Percentiles rank a stretch among this genome's conserved stretches.
phyloP scores from a whole-genome alignment of 2,797 vertebrate species.

The Poecilia wingei region DNA sequence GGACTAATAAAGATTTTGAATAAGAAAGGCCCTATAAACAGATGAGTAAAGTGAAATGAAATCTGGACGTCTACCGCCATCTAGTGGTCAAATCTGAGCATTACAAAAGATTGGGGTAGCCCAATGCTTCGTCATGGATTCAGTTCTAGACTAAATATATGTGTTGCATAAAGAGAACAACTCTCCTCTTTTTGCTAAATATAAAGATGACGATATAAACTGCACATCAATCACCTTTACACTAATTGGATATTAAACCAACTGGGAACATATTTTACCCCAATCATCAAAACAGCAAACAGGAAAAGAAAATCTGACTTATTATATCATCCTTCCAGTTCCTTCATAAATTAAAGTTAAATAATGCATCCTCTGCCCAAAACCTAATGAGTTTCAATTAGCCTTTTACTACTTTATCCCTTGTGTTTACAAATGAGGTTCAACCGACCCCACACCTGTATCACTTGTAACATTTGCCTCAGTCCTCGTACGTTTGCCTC shows the following conservation, averaged over 20 bases:
- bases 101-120: background rate
- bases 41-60: background rate
- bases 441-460: too few relatives aligned
- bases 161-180: background rate
- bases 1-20: background rate
- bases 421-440: too few relatives aligned
- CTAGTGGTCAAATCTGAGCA: constrained; percentile 20
- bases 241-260: background rate
- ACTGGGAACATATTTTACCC: background rate
- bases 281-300: background rate
- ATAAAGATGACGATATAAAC: background rate
- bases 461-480: too few relatives aligned
- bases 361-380: background rate
- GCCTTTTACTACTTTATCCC: background rate
- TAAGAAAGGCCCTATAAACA: background rate
- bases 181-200: background rate
- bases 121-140: background rate
- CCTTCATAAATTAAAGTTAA: background rate
- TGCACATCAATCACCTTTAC: background rate
- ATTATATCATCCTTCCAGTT: background rate
- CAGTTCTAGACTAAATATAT: constrained; percentile 1
- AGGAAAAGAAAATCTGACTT: background rate
- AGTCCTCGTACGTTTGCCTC: too few relatives aligned
- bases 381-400: background rate
- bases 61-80: background rate